phyloP scores from a whole-genome alignment of 1,140 invertebrate genomes.

The Drosophila ficusphila region DNA sequence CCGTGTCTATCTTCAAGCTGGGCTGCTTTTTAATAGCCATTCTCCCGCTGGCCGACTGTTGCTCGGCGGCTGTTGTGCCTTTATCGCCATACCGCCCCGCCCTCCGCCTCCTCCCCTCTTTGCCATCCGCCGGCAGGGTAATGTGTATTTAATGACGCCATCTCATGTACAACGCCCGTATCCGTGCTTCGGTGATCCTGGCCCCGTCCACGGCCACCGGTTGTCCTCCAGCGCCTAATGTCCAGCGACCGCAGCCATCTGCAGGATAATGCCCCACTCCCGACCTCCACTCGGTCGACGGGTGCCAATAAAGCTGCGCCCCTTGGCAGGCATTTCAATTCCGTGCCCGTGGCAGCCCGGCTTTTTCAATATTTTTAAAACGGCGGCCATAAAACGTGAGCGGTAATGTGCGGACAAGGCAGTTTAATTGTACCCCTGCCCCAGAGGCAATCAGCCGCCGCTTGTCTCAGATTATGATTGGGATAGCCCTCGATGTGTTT shows the following conservation, averaged over 20 bases:
- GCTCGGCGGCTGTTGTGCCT: conserved; percentile 56
- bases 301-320: conserved; percentile 69
- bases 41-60: conserved; percentile 63
- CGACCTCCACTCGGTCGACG: conserved; percentile 17
- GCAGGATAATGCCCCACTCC: conserved; percentile 33
- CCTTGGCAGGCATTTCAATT: conserved; percentile 56
- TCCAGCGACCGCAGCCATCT: conserved; percentile 51
- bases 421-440: conserved; percentile 37
- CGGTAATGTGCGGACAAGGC: conserved; percentile 40
- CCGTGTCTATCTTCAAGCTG: conserved; percentile 44
- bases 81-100: conserved; percentile 42
- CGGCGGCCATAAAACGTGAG: conserved; percentile 54
- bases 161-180: conserved; percentile 78
- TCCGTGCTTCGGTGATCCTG: conserved; percentile 48
- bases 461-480: conserved; percentile 33
- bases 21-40: conserved; percentile 73
- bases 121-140: conserved; percentile 44
- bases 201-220: conserved; percentile 38
- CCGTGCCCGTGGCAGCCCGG: conserved; percentile 20
- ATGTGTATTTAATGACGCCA: conserved; percentile 82
- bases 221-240: conserved; percentile 64
- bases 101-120: neutral
- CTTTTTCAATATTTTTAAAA: conserved; percentile 72
- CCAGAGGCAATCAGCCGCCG: conserved; percentile 1
- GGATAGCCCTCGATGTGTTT: conserved; percentile 1